These are phyloP conservation scores for Ochropacha duplaris DNA, from an alignment of 2,888 invertebrate species.

Conservation along the genomic window DNA sequence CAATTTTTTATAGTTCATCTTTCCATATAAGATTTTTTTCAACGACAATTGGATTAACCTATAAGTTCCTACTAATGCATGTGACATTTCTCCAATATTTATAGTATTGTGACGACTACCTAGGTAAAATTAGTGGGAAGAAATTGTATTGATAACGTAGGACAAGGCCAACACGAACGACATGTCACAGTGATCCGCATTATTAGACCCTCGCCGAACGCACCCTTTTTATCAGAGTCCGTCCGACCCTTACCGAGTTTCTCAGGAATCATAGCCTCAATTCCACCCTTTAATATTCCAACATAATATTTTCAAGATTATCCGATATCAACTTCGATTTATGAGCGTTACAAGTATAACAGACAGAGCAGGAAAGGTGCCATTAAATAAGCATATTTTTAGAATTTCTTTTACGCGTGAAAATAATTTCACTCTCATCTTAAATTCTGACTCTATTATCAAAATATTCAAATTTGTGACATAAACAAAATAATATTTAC, in stretches of 20 bases:
- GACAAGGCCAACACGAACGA: constrained; percentile 11
- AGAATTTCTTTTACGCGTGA: background rate
- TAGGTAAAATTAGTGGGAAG: background rate
- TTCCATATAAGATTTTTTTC: too few relatives aligned
- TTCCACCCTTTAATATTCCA: constrained; percentile 60
- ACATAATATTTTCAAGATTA: constrained; percentile 56
- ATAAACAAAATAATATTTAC: background rate
- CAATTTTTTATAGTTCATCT: too few relatives aligned
- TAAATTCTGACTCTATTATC: background rate
- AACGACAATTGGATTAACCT: too few relatives aligned
- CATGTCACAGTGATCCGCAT: constrained; percentile 52
- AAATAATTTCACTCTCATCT: background rate
- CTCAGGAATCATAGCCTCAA: constrained; percentile 63
- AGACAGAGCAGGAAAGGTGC: constrained; percentile 31
- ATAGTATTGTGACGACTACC: background rate
- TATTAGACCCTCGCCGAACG: constrained; percentile 53
- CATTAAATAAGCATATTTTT: constrained; percentile 20
- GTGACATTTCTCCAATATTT: too few relatives aligned
- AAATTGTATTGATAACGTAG: constrained; percentile 2
- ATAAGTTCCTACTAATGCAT: too few relatives aligned
- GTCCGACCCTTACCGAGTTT: constrained; percentile 65
- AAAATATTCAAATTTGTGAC: background rate
- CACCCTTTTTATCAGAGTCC: constrained; percentile 70
- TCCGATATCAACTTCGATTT: constrained; percentile 40
- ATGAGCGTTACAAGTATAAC: constrained; percentile 32